Conservation (phyloP, 2,888 invertebrate genomes). For the Xestia ashworthii region DNA sequence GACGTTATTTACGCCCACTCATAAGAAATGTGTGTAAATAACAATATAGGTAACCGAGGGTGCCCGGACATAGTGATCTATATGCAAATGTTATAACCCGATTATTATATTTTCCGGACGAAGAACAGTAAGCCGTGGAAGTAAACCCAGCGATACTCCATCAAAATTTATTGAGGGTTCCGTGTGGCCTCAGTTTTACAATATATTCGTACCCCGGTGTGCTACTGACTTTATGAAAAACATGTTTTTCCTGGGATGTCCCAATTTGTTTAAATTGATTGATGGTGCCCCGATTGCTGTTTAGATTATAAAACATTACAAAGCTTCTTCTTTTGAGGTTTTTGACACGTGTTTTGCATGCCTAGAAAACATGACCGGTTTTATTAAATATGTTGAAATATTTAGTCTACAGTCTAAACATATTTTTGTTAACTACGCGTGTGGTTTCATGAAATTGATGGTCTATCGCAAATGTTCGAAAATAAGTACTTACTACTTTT, state of each 20-base stretch:
- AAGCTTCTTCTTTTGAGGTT: conserved; percentile 10
- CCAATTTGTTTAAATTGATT: conserved; percentile 72
- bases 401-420: conserved; percentile 4
- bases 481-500: neutral
- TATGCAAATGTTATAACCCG: conserved; percentile 90
- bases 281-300: conserved; percentile 56
- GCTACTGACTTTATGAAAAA: conserved; percentile 72
- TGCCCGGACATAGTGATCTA: conserved; percentile 86
- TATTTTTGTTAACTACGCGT: conserved; percentile 35
- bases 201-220: conserved; percentile 63
- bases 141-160: conserved; percentile 80
- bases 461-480: conserved; percentile 13
- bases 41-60: conserved; percentile 77
- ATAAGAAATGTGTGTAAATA: conserved; percentile 84
- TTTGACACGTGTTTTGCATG: conserved; percentile 24
- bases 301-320: conserved; percentile 46
- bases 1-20: conserved; percentile 80
- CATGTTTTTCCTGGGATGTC: conserved; percentile 71
- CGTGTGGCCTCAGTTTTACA: conserved; percentile 73
- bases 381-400: conserved; percentile 2
- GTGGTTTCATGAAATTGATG: conserved; percentile 19
- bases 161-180: conserved; percentile 84
- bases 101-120: conserved; percentile 87
- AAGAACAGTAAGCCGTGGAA: conserved; percentile 82
- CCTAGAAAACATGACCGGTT: neutral